Evolutionary conservation across 2,888 invertebrate genomes (phyloP).

Genomic region (Heliconius sara): DNA sequence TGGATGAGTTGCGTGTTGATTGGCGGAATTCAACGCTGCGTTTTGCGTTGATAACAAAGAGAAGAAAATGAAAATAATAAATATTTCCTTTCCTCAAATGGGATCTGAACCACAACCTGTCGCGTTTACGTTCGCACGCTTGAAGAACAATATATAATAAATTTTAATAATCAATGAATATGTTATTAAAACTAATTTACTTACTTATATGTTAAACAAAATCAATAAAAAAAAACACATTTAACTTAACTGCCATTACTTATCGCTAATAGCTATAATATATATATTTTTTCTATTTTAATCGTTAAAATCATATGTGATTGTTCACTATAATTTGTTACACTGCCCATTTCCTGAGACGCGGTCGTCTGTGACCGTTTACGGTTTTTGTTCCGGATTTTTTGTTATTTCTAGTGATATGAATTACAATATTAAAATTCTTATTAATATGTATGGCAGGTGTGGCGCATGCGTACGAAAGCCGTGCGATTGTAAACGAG

Average conservation of each 20-base stretch:
- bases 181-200: no score
- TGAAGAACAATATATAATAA: no score
- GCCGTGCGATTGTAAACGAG: background rate
- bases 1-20: no score
- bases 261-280: background rate
- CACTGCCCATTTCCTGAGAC: slow-evolving; percentile 52
- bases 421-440: background rate
- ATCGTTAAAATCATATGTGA: background rate
- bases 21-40: no score
- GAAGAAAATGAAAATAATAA: no score
- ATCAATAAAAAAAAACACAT: background rate
- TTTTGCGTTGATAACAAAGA: no score
- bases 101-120: no score
- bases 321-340: slow-evolving; percentile 27
- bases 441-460: background rate
- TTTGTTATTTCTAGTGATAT: slow-evolving; percentile 51
- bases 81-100: no score
- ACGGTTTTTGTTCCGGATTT: slow-evolving; percentile 57
- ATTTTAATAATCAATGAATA: no score
- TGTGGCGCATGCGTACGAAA: no score
- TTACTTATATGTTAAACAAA: background rate
- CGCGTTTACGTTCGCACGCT: no score
- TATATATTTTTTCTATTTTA: background rate
- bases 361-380: slow-evolving; percentile 59
- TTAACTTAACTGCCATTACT: background rate